phyloP scores from a whole-genome alignment of 1,140 invertebrate species.

The Calliphora vicina region DNA sequence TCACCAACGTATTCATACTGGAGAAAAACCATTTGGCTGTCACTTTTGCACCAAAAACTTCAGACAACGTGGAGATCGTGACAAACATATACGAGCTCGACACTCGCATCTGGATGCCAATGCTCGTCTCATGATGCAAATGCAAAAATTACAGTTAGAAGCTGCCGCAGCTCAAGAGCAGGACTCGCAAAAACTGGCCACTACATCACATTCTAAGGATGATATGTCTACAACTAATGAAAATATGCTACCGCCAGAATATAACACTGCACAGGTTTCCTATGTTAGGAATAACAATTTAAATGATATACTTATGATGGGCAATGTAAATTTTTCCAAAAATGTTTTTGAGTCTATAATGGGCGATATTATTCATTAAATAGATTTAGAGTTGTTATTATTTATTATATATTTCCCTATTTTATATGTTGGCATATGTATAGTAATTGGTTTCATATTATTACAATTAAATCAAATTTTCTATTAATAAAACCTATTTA shows the following conservation, averaged over 20 bases:
- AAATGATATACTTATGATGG: slow-evolving; percentile 39
- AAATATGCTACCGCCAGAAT: neutral
- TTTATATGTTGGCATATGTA: no score
- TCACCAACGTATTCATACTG: slow-evolving; percentile 75
- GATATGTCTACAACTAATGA: neutral
- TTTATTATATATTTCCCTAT: no score
- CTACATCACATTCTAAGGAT: neutral
- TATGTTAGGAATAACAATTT: slow-evolving; percentile 20
- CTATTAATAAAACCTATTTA: no score
- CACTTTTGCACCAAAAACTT: slow-evolving; percentile 73
- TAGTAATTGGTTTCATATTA: no score
- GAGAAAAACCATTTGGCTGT: slow-evolving; percentile 75
- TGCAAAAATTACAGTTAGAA: slow-evolving; percentile 57
- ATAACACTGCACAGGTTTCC: neutral
- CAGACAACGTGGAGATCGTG: slow-evolving; percentile 68
- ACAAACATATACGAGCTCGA: slow-evolving; percentile 69
- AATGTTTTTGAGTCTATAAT: slow-evolving; percentile 40
- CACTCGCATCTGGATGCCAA: slow-evolving; percentile 63
- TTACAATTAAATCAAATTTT: no score
- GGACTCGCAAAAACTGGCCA: neutral
- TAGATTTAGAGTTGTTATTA: no score
- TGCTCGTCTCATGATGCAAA: slow-evolving; percentile 57
- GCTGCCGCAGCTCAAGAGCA: slow-evolving; percentile 44
- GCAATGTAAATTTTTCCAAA: slow-evolving; percentile 40
- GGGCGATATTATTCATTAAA: slow-evolving; percentile 33